Percentiles rank a stretch among this genome's conserved stretches.
Evolutionary conservation across 2,113 vertebrate species (phyloP).

Genomic region (Chloropsis cyanopogon): DNA sequence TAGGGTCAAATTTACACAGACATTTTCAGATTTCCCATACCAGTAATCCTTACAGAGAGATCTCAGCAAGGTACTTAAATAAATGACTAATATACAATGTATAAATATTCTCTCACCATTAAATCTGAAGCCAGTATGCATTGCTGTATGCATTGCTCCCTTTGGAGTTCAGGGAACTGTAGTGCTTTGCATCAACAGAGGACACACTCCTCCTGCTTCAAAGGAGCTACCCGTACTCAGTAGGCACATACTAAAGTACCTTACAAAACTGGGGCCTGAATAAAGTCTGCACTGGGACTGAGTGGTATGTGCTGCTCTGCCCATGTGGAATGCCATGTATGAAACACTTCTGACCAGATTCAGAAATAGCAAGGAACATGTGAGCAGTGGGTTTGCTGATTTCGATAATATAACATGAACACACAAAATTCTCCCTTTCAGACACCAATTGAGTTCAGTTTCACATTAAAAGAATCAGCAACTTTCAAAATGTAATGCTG

Average conservation of each 20-base stretch:
- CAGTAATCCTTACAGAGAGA: background rate
- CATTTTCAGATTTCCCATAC: conserved; percentile 4
- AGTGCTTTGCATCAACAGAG: background rate
- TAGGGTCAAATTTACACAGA: conserved; percentile 7
- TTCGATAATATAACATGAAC: background rate
- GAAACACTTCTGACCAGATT: background rate
- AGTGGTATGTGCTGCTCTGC: background rate
- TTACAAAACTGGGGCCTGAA: background rate
- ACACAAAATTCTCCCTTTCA: background rate
- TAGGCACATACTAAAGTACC: background rate
- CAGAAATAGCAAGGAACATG: background rate
- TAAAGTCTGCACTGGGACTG: background rate
- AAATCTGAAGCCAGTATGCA: background rate
- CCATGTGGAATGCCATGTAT: background rate
- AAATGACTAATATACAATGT: background rate
- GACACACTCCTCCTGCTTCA: background rate
- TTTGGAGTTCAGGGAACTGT: background rate
- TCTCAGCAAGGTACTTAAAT: background rate
- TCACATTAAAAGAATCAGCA: background rate
- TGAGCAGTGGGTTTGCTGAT: background rate
- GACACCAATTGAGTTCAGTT: background rate
- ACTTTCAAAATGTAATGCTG: background rate
- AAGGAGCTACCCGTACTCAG: background rate
- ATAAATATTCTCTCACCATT: background rate
- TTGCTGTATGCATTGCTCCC: background rate